Conservation (phyloP, 2,797 vertebrate species). For the Numenius phaeopus region DNA sequence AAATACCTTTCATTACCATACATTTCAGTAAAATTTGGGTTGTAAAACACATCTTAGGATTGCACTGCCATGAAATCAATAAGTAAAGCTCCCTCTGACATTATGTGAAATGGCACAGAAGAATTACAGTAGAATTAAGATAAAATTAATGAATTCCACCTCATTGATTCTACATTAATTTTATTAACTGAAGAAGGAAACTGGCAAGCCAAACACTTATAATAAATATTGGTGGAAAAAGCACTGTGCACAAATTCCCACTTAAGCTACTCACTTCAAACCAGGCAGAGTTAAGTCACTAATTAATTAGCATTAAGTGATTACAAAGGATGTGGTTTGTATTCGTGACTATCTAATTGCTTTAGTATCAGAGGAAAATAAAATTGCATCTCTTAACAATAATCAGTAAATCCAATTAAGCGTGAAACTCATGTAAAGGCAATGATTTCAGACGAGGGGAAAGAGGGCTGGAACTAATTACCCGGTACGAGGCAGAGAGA, state of each 20-base stretch:
- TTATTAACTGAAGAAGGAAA: neutral
- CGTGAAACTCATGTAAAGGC: neutral
- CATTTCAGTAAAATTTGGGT: neutral
- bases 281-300: neutral
- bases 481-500: neutral
- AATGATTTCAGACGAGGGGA: neutral
- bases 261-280: neutral
- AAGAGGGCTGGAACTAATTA: neutral
- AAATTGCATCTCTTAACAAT: neutral
- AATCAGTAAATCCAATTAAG: neutral
- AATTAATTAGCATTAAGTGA: neutral
- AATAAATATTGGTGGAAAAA: neutral
- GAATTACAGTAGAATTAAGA: neutral
- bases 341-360: neutral
- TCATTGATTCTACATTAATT: neutral
- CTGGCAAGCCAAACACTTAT: neutral
- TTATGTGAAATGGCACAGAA: neutral
- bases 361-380: neutral
- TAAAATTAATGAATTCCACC: neutral
- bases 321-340: neutral
- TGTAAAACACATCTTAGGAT: neutral
- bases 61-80: rapidly evolving
- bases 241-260: neutral
- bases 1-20: neutral
- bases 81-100: neutral